A percentile compares a stretch with the other conserved stretches of the same genome.
Evolutionary conservation across 1,140 invertebrate genomes (phyloP).

Genomic region (Anastrepha obliqua): DNA sequence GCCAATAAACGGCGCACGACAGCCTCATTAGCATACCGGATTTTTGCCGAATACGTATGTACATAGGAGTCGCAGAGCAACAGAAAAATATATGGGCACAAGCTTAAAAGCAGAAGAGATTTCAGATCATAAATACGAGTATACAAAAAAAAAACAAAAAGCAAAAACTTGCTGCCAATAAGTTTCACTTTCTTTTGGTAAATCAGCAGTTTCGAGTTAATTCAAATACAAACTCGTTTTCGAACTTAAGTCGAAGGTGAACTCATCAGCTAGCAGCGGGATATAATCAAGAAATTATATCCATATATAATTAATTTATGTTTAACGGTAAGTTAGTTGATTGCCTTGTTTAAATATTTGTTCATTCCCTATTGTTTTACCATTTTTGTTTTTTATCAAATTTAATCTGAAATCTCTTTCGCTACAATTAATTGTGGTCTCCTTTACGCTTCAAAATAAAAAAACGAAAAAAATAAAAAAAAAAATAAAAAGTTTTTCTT

Average conservation of each 20-base stretch:
- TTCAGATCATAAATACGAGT: neutral
- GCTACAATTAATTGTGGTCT: conserved; percentile 2
- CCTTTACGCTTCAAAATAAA: neutral
- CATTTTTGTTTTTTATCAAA: neutral
- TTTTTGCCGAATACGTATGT: neutral
- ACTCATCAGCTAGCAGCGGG: neutral
- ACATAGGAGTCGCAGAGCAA: neutral
- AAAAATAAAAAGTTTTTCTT: no score
- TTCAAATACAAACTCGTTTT: neutral
- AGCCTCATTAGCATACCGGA: conserved; percentile 37
- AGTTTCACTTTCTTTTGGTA: conserved; percentile 31
- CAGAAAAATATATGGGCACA: neutral
- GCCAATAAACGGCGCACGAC: neutral
- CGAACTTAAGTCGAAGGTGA: neutral
- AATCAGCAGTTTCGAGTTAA: neutral
- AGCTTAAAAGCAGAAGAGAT: neutral
- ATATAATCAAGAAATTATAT: neutral
- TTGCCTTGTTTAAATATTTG: neutral
- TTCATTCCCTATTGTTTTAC: neutral
- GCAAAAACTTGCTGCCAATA: neutral
- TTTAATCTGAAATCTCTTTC: neutral
- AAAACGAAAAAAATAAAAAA: neutral
- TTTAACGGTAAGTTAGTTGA: conserved; percentile 33
- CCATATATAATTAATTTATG: conserved; percentile 15
- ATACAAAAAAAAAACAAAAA: no score